Evolutionary conservation across 2,113 vertebrate genomes (phyloP).

Genomic region (Gila orcuttii): DNA sequence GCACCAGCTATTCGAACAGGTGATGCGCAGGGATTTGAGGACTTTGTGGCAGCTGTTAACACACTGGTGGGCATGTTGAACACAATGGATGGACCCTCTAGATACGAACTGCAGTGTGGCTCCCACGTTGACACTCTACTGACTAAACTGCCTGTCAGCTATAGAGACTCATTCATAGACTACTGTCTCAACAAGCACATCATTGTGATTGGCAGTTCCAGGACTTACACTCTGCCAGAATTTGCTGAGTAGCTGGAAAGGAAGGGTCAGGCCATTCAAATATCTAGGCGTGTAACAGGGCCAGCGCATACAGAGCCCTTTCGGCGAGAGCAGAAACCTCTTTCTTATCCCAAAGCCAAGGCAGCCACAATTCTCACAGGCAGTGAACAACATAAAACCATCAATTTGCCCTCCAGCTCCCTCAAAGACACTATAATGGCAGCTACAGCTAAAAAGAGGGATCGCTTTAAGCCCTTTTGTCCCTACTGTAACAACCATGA

Average conservation of each 20-base stretch:
- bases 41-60: not conserved
- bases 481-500: slow-evolving; percentile 1
- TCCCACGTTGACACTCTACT: not conserved
- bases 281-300: not conserved
- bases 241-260: not conserved
- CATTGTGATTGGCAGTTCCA: not conserved
- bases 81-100: not conserved
- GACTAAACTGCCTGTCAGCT: not conserved
- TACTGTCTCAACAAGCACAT: not conserved
- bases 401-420: not conserved
- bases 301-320: not conserved
- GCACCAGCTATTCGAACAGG: not conserved
- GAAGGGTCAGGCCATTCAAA: not conserved
- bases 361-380: not conserved
- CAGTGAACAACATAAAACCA: not conserved
- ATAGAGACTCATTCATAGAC: not conserved
- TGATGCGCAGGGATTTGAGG: not conserved
- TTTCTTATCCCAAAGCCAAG: not conserved
- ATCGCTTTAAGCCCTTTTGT: not conserved
- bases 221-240: not conserved
- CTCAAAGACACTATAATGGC: not conserved
- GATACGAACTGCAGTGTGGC: not conserved
- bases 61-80: not conserved
- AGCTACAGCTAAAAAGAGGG: not conserved
- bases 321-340: not conserved